Evolutionary conservation across 2,797 vertebrate genomes (phyloP).

Genomic region (Clangula hyemalis): DNA sequence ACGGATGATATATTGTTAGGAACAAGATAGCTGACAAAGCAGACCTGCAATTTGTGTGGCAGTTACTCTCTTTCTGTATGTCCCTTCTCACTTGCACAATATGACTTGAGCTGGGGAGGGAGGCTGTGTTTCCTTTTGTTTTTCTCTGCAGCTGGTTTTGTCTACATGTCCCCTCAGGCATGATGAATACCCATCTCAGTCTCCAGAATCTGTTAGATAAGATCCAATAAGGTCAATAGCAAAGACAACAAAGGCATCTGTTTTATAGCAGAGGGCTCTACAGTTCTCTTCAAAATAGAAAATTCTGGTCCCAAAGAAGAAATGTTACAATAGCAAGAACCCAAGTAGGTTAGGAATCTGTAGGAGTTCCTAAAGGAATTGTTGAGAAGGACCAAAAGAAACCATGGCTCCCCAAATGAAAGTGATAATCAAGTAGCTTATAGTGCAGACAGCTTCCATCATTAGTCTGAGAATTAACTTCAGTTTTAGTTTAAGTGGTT

Average conservation of each 20-base stretch:
- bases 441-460: neutral
- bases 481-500: neutral
- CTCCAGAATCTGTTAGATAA: neutral
- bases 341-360: neutral
- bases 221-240: neutral
- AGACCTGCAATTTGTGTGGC: neutral
- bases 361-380: slow-evolving; percentile 27
- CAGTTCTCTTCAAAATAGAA: neutral
- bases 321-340: neutral
- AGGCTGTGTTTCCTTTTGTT: neutral
- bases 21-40: neutral
- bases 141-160: neutral
- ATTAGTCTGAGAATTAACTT: neutral
- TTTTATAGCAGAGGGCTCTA: neutral
- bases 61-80: neutral
- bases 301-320: neutral
- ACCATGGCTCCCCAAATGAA: neutral
- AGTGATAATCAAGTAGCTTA: neutral
- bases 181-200: neutral
- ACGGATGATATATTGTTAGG: neutral
- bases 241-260: neutral
- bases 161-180: neutral
- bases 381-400: neutral
- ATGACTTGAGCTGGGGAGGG: neutral
- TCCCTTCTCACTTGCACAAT: neutral